Conservation (phyloP, 37 sponge, comb jelly and placozoan genomes). For the Oopsacas minuta region DNA sequence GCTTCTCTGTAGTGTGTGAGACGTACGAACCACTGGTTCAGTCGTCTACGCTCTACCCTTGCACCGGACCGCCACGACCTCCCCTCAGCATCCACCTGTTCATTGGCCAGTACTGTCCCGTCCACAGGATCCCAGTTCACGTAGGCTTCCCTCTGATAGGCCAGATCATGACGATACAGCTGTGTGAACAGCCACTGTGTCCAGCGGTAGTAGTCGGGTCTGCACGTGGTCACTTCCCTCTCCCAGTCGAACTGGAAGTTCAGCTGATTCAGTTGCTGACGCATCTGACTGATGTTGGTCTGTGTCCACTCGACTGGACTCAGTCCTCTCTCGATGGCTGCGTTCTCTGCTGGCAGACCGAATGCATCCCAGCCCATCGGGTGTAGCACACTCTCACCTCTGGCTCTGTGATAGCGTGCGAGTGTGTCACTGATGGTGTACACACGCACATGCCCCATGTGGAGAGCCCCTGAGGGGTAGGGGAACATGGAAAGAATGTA, state of each 20-base stretch:
- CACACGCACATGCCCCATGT: slow-evolving; percentile 36
- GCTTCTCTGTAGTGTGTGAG: slow-evolving; percentile 21
- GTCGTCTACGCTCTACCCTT: slow-evolving; percentile 14
- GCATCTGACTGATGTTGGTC: slow-evolving; percentile 24
- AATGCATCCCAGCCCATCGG: slow-evolving; percentile 42
- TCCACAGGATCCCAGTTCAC: slow-evolving; percentile 37
- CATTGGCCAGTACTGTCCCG: slow-evolving; percentile 31
- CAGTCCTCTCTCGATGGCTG: slow-evolving; percentile 27
- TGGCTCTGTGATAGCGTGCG: slow-evolving; percentile 20
- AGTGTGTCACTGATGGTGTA: slow-evolving; percentile 27
- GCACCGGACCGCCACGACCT: slow-evolving; percentile 27
- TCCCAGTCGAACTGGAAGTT: slow-evolving; percentile 30
- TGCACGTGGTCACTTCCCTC: slow-evolving; percentile 25
- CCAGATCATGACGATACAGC: slow-evolving; percentile 20
- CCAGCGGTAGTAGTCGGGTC: slow-evolving; percentile 35
- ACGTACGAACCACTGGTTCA: slow-evolving; percentile 28
- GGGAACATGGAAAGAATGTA: slow-evolving; percentile 27
- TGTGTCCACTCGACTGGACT: slow-evolving; percentile 24
- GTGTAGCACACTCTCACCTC: slow-evolving; percentile 24
- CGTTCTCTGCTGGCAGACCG: slow-evolving; percentile 36
- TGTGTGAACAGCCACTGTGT: slow-evolving; percentile 30
- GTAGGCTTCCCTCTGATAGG: slow-evolving; percentile 21
- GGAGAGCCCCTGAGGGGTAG: slow-evolving; percentile 29
- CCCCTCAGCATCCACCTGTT: slow-evolving; percentile 31
- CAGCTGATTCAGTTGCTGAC: slow-evolving; percentile 23